Evolutionary conservation across 2,797 vertebrate genomes (phyloP).

Genomic region (Cygnus olor): DNA sequence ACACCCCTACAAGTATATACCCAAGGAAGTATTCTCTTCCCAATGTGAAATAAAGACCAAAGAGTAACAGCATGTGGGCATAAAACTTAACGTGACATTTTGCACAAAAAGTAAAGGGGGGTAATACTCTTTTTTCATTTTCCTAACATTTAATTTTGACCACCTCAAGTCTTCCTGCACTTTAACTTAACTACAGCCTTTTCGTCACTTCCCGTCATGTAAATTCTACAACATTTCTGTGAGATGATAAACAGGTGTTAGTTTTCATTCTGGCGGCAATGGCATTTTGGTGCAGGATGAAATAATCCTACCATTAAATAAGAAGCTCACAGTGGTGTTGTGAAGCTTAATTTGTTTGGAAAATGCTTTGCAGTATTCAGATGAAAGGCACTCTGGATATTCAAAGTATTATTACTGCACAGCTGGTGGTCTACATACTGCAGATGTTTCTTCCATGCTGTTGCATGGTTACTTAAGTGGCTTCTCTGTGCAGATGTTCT

Average conservation of each 20-base stretch:
- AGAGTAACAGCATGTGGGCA: neutral
- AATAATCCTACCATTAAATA: constrained; percentile 62
- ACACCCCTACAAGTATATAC: neutral
- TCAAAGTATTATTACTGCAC: constrained; percentile 66
- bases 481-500: constrained; percentile 72
- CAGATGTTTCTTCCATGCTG: constrained; percentile 71
- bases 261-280: constrained; percentile 47
- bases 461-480: constrained; percentile 66
- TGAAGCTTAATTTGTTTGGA: constrained; percentile 70
- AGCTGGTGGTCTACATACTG: constrained; percentile 71
- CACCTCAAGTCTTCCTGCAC: constrained; percentile 9
- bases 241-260: constrained; percentile 66
- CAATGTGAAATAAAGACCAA: constrained; percentile 23
- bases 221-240: neutral
- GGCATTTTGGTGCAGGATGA: constrained; percentile 36
- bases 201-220: constrained; percentile 20
- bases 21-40: neutral
- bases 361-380: constrained; percentile 66
- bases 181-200: constrained; percentile 9
- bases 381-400: constrained; percentile 69
- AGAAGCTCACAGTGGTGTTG: constrained; percentile 56
- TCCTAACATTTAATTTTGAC: constrained; percentile 20
- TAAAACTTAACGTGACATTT: constrained; percentile 11
- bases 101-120: neutral
- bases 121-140: neutral